Conservation (phyloP, 2,113 vertebrate species). For the Donacobius atricapilla region DNA sequence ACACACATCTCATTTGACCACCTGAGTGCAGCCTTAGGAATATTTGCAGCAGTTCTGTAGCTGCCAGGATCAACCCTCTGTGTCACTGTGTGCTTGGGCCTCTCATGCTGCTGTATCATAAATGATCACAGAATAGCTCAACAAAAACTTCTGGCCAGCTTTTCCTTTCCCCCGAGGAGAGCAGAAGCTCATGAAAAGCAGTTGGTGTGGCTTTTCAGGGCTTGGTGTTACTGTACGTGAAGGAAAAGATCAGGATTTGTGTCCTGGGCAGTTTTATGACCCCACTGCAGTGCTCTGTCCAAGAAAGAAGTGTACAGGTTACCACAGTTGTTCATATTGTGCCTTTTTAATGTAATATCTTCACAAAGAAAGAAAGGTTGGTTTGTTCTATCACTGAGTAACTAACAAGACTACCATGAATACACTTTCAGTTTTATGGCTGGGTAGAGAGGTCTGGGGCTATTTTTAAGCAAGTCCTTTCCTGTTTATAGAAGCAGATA, state of each 20-base stretch:
- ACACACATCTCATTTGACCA: background rate
- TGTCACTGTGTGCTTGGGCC: background rate
- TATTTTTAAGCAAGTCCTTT: background rate
- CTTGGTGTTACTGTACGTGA: background rate
- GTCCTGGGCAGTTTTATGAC: background rate
- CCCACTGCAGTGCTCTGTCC: background rate
- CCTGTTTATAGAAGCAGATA: background rate
- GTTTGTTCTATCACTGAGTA: background rate
- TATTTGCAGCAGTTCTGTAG: background rate
- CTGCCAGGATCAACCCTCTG: background rate
- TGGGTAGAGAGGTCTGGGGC: background rate
- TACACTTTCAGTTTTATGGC: background rate
- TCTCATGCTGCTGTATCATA: background rate
- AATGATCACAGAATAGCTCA: background rate
- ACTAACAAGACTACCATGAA: fast-evolving
- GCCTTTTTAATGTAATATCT: background rate
- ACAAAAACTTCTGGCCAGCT: background rate
- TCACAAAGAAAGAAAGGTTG: background rate
- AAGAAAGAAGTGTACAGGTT: background rate
- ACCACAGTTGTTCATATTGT: background rate
- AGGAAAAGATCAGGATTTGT: background rate
- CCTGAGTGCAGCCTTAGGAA: background rate
- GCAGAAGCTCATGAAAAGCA: background rate
- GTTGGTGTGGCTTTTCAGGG: background rate
- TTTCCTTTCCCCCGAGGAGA: background rate